These are phyloP conservation scores for Amia ocellicauda DNA, from an alignment of 2,113 vertebrate species.

Conservation along the genomic window DNA sequence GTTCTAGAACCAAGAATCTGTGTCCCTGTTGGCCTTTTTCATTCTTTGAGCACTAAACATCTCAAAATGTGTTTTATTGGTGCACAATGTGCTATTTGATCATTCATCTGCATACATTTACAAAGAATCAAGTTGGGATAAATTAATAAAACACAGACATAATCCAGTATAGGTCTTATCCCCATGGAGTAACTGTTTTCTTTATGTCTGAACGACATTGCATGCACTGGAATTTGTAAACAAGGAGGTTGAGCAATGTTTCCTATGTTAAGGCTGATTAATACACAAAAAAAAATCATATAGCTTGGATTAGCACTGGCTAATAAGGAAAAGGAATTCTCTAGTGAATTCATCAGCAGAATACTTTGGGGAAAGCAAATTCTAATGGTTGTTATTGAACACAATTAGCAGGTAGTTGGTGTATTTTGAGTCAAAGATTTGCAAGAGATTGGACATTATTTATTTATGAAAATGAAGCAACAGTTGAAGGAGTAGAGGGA, in stretches of 20 bases:
- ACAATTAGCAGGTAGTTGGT: neutral
- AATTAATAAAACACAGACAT: slow-evolving; percentile 42
- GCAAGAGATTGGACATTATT: too few relatives aligned
- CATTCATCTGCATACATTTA: slow-evolving; percentile 46
- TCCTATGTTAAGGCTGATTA: neutral
- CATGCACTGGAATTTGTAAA: slow-evolving; percentile 19
- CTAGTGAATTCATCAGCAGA: neutral
- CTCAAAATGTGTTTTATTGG: too few relatives aligned
- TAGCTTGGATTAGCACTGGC: neutral
- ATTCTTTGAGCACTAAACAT: neutral
- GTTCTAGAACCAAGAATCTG: neutral
- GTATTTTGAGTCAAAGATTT: too few relatives aligned
- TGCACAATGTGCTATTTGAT: slow-evolving; percentile 34
- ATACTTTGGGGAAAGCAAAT: neutral
- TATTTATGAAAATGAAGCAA: too few relatives aligned
- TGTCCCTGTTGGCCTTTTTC: slow-evolving; percentile 3
- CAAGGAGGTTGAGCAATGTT: slow-evolving; percentile 1
- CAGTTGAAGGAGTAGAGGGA: too few relatives aligned
- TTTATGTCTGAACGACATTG: slow-evolving; percentile 1
- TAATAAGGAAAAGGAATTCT: neutral
- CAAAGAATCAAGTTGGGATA: slow-evolving; percentile 36
- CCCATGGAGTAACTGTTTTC: slow-evolving; percentile 11
- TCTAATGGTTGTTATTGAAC: neutral
- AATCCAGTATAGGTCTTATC: slow-evolving; percentile 33
- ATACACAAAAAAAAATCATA: neutral